Evolutionary conservation across 2,113 vertebrate species (phyloP).

Genomic region (Cebus imitator): DNA sequence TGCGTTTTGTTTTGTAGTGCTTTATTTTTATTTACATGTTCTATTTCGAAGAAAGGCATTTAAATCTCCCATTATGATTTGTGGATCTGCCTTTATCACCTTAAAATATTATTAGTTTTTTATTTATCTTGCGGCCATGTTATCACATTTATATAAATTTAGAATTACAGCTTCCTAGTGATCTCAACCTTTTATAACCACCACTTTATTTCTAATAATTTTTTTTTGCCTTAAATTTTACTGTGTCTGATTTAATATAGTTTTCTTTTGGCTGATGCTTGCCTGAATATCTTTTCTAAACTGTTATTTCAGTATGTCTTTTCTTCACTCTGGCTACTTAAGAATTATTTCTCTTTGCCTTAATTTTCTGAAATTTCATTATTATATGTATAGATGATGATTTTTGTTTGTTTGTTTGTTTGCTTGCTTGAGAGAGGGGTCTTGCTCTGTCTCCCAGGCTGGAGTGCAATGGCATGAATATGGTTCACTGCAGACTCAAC

Average conservation of each 20-base stretch:
- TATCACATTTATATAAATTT: not conserved
- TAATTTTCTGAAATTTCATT: slow-evolving; percentile 22
- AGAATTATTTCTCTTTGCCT: not conserved
- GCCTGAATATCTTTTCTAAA: not conserved
- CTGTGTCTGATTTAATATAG: not conserved
- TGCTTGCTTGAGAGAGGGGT: too few species aligned
- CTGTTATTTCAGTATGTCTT: not conserved
- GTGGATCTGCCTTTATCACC: not conserved
- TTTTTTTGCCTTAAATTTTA: not conserved
- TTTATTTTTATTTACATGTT: not conserved
- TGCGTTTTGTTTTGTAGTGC: not conserved
- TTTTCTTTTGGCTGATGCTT: not conserved
- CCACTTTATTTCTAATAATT: not conserved
- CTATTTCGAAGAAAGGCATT: not conserved
- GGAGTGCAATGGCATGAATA: too few species aligned
- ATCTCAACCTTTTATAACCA: slow-evolving; percentile 7
- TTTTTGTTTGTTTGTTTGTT: too few species aligned
- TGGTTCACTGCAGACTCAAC: too few species aligned
- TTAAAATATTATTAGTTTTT: slow-evolving; percentile 23
- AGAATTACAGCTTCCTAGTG: not conserved
- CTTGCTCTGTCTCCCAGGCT: too few species aligned
- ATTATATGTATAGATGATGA: not conserved
- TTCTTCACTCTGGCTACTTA: not conserved
- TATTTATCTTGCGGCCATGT: not conserved
- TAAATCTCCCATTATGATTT: not conserved